phyloP scores from a whole-genome alignment of 2,797 vertebrate species.

The Gallinago solitaria region DNA sequence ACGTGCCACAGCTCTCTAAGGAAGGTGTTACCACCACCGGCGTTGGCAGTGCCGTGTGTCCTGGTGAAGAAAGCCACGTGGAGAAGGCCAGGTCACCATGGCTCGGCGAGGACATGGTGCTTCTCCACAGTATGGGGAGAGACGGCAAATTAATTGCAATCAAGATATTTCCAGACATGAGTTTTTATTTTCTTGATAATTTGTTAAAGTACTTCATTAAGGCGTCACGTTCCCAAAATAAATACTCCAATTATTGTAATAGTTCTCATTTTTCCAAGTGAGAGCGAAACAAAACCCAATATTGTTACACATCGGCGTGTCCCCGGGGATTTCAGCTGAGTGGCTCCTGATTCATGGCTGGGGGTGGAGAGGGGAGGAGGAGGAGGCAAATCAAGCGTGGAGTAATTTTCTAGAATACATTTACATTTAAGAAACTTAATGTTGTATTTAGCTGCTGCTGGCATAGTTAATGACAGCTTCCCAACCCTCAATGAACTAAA shows the following conservation, averaged over 20 bases:
- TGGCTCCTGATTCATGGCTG: neutral
- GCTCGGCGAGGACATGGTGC: fast-evolving
- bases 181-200: neutral
- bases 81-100: fast-evolving
- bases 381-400: neutral
- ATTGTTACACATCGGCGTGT: neutral
- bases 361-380: neutral
- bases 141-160: neutral
- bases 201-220: neutral
- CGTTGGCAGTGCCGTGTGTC: fast-evolving
- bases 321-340: neutral
- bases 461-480: neutral
- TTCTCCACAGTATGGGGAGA: fast-evolving
- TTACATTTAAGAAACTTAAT: neutral
- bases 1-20: neutral
- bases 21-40: fast-evolving
- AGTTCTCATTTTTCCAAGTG: neutral
- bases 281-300: conserved; percentile 1
- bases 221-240: neutral
- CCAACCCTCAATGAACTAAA: neutral
- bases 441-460: neutral
- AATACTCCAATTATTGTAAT: neutral
- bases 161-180: neutral
- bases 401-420: neutral
- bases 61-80: fast-evolving